Percentiles rank a stretch among this genome's conserved stretches.
phyloP scores from a whole-genome alignment of 1,140 invertebrate species.

The fruit fly (Drosophila melanogaster) region Release_6_plus_ISO1_MT NC_004354.4:3999501-4000000 shows the following conservation, averaged over 20 bases:
- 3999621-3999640: neutral
- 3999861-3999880: neutral
- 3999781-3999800: neutral
- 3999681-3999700: constrained; percentile 27
- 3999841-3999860: too few species aligned
- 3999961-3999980: constrained; percentile 22
- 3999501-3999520: neutral
- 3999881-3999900: neutral
- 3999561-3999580: constrained; percentile 81
- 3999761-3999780: neutral
- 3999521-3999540: constrained; percentile 73
- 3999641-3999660: constrained; percentile 29
- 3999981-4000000: constrained; percentile 49
- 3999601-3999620: neutral
- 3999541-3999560: constrained; percentile 83
- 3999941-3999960: constrained; percentile 35
- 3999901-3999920: constrained; percentile 1
- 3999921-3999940: neutral
- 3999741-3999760: neutral
- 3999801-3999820: too few species aligned
- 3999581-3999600: constrained; percentile 55
- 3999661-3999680: constrained; percentile 33
- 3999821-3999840: too few species aligned
- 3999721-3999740: neutral
- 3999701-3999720: neutral